Percentiles rank a stretch among this genome's conserved stretches.
Evolutionary conservation across 2,888 invertebrate genomes (phyloP).

Genomic region (Acleris laterana): DNA sequence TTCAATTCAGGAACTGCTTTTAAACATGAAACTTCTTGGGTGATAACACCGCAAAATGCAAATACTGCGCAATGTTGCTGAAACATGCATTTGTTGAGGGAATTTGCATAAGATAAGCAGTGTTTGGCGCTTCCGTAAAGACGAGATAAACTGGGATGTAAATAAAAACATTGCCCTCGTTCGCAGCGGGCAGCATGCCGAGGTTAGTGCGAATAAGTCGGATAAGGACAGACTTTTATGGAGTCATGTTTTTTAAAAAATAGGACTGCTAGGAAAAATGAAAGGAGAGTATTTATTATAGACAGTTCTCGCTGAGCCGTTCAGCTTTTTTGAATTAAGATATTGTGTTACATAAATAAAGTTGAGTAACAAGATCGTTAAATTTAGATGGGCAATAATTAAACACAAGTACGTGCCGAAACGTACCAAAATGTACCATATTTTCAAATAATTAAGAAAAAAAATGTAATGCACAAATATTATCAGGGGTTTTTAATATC

Average conservation of each 20-base stretch:
- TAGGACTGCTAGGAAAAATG: no score
- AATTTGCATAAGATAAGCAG: slow-evolving; percentile 34
- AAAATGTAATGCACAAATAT: no score
- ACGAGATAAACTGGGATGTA: background rate
- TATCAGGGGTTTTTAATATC: no score
- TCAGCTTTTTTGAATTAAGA: no score
- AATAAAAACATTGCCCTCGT: slow-evolving; percentile 15
- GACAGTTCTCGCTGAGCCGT: no score
- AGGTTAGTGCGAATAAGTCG: background rate
- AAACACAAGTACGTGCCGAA: no score
- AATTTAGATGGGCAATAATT: no score
- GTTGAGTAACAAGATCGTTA: no score
- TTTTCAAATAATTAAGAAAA: no score
- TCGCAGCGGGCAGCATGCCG: background rate
- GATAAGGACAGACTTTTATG: slow-evolving; percentile 1
- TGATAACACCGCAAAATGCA: slow-evolving; percentile 28
- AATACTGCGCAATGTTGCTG: slow-evolving; percentile 27
- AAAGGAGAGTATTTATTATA: no score
- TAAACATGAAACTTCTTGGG: slow-evolving; percentile 28
- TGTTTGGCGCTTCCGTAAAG: slow-evolving; percentile 16
- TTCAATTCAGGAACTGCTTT: slow-evolving; percentile 21
- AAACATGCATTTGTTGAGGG: slow-evolving; percentile 28
- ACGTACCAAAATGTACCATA: no score
- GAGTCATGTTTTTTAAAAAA: slow-evolving; percentile 2
- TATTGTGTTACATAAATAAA: no score